phyloP scores from a whole-genome alignment of 2,888 invertebrate genomes.

The Hirtodrosophila cameraria region DNA sequence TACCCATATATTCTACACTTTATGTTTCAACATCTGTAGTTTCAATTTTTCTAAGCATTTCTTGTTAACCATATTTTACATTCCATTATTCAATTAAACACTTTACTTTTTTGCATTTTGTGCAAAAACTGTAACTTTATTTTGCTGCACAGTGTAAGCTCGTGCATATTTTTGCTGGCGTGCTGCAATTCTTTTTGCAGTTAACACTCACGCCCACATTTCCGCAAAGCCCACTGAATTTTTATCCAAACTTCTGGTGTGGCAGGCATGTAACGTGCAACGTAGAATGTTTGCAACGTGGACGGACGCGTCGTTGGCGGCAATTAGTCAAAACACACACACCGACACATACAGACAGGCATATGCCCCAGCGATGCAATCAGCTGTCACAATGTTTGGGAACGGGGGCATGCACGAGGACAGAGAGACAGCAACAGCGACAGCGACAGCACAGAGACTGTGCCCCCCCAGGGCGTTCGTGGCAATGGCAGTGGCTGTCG shows the following conservation, averaged over 20 bases:
- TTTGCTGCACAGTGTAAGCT: conserved; percentile 30
- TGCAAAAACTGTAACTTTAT: too few species aligned
- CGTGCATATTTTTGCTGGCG: conserved; percentile 3
- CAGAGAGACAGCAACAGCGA: too few species aligned
- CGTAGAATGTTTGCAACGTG: conserved; percentile 23
- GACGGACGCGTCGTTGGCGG: conserved; percentile 49
- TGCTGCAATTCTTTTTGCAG: conserved; percentile 7
- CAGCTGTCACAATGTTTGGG: conserved; percentile 74
- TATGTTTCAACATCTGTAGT: too few species aligned
- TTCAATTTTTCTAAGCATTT: too few species aligned
- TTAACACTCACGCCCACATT: conserved; percentile 22
- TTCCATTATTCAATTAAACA: too few species aligned
- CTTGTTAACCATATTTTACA: too few species aligned
- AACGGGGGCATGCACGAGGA: conserved; percentile 10
- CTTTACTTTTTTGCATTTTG: too few species aligned
- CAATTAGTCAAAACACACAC: conserved; percentile 46
- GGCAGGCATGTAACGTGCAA: conserved; percentile 22
- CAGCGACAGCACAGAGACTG: conserved; percentile 6
- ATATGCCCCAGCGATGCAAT: conserved; percentile 54
- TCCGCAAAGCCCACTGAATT: conserved; percentile 15
- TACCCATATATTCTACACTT: too few species aligned
- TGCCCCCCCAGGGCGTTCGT: conserved; percentile 8
- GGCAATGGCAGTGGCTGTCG: conserved; percentile 8
- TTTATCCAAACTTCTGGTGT: conserved; percentile 19
- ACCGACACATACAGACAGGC: conserved; percentile 2